These are phyloP conservation scores for Daptonema setosum DNA, from an alignment of 2,888 invertebrate genomes.

Conservation along the genomic window DNA sequence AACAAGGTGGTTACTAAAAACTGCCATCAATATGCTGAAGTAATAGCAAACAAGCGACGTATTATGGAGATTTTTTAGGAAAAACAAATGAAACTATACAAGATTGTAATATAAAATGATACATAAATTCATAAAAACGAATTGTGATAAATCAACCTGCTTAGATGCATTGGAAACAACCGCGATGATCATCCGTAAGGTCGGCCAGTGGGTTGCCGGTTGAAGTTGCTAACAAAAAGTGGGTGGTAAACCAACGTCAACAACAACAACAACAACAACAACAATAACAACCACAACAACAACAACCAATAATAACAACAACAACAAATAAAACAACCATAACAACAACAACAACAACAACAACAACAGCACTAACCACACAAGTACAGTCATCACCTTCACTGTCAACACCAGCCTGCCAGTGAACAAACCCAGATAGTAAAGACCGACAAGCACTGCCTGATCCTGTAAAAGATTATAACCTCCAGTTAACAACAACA, in stretches of 20 bases:
- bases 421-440: conserved; percentile 77
- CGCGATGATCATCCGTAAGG: conserved; percentile 64
- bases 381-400: conserved; percentile 46
- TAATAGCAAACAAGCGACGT: no score
- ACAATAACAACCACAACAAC: not conserved
- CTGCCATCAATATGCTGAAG: no score
- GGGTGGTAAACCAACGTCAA: no score
- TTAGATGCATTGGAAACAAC: conserved; percentile 41
- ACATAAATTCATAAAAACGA: no score
- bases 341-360: not conserved
- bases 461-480: conserved; percentile 39
- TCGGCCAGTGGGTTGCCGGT: conserved; percentile 58
- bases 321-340: not conserved
- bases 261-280: not conserved
- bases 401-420: conserved; percentile 46
- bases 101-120: no score
- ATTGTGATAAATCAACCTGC: conserved; percentile 9
- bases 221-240: conserved; percentile 37
- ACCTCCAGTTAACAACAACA: no score
- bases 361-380: not conserved
- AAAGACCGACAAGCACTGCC: conserved; percentile 91
- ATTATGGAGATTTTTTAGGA: no score
- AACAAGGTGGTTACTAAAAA: no score
- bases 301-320: no score
- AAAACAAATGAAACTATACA: no score